Percentiles rank a stretch among this genome's conserved stretches.
These are phyloP conservation scores for Crossocerus cetratus DNA, from an alignment of 2,888 invertebrate genomes.

Conservation along the genomic window DNA sequence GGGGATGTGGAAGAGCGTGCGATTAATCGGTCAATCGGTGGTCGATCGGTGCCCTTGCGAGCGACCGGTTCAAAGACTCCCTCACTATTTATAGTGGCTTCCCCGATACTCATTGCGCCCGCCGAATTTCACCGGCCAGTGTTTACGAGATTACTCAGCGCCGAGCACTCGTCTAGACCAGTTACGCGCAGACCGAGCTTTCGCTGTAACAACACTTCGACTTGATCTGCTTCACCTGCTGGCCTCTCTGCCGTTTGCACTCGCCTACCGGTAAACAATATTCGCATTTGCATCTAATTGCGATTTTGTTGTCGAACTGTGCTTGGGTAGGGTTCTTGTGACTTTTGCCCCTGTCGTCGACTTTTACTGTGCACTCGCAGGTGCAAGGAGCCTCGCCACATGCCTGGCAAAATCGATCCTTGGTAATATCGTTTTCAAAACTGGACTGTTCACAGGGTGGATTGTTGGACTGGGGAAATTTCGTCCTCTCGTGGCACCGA, in stretches of 20 bases:
- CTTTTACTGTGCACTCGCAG: slow-evolving; percentile 41
- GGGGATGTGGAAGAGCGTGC: slow-evolving; percentile 18
- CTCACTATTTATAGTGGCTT: too few species aligned
- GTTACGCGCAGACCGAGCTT: slow-evolving; percentile 64
- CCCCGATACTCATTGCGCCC: too few species aligned
- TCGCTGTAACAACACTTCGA: slow-evolving; percentile 70
- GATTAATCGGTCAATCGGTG: slow-evolving; percentile 9
- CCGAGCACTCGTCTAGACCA: neutral
- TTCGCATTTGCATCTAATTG: slow-evolving; percentile 43
- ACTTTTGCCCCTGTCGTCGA: slow-evolving; percentile 20
- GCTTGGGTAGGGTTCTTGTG: too few species aligned
- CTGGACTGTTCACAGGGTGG: too few species aligned
- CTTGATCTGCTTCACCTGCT: slow-evolving; percentile 35
- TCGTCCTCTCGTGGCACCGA: slow-evolving; percentile 59
- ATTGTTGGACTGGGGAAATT: too few species aligned
- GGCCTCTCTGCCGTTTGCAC: slow-evolving; percentile 57
- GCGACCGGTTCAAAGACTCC: too few species aligned
- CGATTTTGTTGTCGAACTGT: slow-evolving; percentile 33
- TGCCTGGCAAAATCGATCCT: slow-evolving; percentile 51
- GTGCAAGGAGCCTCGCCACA: slow-evolving; percentile 59
- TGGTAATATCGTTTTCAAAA: slow-evolving; percentile 64
- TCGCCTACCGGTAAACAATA: slow-evolving; percentile 30
- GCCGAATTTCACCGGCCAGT: neutral
- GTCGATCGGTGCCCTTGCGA: neutral
- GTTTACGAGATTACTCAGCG: too few species aligned